Conservation (phyloP, 1,140 invertebrate genomes). For the Drosophila ogumai region DNA sequence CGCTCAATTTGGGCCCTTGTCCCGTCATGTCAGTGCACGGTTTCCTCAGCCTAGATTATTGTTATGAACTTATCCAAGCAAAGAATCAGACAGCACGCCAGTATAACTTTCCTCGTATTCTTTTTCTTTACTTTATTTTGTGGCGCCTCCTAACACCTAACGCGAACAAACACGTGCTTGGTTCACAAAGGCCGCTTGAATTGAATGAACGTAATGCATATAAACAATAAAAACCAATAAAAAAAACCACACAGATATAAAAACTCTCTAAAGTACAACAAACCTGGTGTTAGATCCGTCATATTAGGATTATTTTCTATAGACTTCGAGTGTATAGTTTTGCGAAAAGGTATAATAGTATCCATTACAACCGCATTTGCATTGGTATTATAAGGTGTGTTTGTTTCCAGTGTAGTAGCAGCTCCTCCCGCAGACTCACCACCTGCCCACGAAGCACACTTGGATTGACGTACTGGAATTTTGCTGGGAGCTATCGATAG, state of each 20-base stretch:
- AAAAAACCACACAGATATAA: background rate
- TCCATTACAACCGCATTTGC: constrained; percentile 21
- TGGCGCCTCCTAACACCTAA: too few relatives aligned
- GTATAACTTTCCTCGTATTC: too few relatives aligned
- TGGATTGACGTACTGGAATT: constrained; percentile 85
- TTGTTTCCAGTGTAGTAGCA: constrained; percentile 18
- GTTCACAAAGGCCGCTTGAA: too few relatives aligned
- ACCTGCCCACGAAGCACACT: constrained; percentile 87
- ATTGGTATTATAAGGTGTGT: constrained; percentile 27
- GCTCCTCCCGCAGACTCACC: constrained; percentile 38
- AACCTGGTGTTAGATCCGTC: constrained; percentile 85
- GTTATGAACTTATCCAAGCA: too few relatives aligned
- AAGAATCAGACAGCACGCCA: too few relatives aligned
- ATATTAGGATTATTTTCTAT: constrained; percentile 74
- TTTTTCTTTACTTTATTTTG: too few relatives aligned
- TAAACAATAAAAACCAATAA: too few relatives aligned
- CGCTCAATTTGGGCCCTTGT: too few relatives aligned
- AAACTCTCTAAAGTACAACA: constrained; percentile 15
- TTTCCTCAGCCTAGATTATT: too few relatives aligned
- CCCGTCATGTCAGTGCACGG: too few relatives aligned
- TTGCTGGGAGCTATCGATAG: constrained; percentile 60
- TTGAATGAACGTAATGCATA: too few relatives aligned
- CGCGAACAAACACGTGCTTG: too few relatives aligned
- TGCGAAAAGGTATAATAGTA: constrained; percentile 13
- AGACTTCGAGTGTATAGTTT: constrained; percentile 29